These are phyloP conservation scores for Penaeus monodon DNA, from an alignment of 2,888 invertebrate genomes.

Conservation along the genomic window DNA sequence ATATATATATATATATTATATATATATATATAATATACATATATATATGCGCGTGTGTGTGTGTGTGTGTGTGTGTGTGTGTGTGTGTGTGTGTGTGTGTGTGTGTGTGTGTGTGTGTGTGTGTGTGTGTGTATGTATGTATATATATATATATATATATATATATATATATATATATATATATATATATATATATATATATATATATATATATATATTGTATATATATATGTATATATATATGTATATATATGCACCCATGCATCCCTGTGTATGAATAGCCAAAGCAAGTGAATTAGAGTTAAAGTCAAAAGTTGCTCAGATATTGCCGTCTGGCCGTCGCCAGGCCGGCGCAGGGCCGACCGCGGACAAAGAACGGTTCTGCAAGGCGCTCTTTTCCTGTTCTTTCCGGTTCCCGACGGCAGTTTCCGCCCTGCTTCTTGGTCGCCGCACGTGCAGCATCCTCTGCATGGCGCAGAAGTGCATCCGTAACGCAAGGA, in stretches of 20 bases:
- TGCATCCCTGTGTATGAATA: neutral
- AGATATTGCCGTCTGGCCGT: too few species aligned
- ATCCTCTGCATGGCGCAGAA: too few species aligned
- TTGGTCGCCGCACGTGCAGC: too few species aligned
- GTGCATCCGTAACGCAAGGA: too few species aligned
- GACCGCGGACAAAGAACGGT: too few species aligned
- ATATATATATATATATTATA: neutral
- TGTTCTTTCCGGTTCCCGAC: too few species aligned
- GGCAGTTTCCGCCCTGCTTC: too few species aligned
- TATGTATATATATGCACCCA: neutral
- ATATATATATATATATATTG: neutral
- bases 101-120: neutral
- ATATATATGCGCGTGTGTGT: neutral
- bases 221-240: neutral
- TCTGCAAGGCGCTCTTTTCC: too few species aligned
- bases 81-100: neutral
- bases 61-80: neutral
- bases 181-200: neutral
- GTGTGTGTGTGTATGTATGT: neutral
- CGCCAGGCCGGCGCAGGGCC: too few species aligned
- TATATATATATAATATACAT: neutral
- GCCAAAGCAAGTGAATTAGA: too few species aligned
- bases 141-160: neutral
- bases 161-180: neutral
- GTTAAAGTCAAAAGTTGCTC: too few species aligned